Base-by-base conservation (phyloP, 2,113 vertebrate genomes). In the Epinephelus cyanopodus region DNA sequence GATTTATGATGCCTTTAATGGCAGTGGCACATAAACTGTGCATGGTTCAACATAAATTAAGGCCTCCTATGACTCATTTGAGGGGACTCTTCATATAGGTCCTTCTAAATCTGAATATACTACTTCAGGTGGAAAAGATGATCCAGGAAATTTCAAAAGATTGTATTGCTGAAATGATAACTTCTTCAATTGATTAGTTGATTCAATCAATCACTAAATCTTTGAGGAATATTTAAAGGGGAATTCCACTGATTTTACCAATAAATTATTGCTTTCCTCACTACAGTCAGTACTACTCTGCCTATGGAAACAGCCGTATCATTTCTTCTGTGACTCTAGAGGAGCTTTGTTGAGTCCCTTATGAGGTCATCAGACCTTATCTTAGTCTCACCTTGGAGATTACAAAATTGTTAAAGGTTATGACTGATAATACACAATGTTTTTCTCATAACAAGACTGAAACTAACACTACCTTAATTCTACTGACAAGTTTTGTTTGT, bases 1-100 rank as follows among this genome's bases (percentile, higher is more conserved):
- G 48, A 74, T 74, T 73, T 76, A 57, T 58, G 7, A 23, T 53
- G 62, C 54, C 27, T 73, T 73, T 76, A 79, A 81, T 57, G 73
- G 52, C 27, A 53, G 29, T 13, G 54, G 29, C 10, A 67, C 21
- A 29, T 53, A 61, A 5, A 63, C 18, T 17, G 56, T 25, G 18
- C 29, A n/a, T 29, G 48, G 23, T 47, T 21, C 19, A 74, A 71
- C 58, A 63, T 13, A 48, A 8, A 63, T 62, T 37, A 58, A 70
- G 62, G 29, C 42, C 5, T 70, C 52, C 60, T 15, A 33, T 25
- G 17, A 47, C 23, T 73, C 12, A 66, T 75, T 56, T 63, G n/a
- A 62, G 63, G 25, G 37, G 29, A 21, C 12, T 25, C 8, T 25
- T 52, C 15, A 56, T 19, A 57, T 48, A 25, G 1, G 33, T 15